Evolutionary conservation across 2,888 invertebrate genomes (phyloP), one percentile per base, ranked within the genome.

Genomic region (Polylopha cassiicola): DNA sequence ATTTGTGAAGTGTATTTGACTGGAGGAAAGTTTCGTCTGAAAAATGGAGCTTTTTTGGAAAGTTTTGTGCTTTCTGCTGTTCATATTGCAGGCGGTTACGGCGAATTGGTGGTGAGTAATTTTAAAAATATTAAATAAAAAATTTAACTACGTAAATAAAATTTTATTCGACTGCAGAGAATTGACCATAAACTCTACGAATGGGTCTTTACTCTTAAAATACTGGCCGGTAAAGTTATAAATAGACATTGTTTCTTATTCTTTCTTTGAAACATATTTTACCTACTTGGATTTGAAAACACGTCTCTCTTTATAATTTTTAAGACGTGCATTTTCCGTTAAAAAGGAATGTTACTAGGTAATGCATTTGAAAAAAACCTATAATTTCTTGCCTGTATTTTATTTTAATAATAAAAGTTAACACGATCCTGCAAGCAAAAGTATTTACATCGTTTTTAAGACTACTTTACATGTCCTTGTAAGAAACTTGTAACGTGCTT

Each of bases 91-190:
- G 50, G 73, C 72, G 29, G 82, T 74, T 43, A 48, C 71, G 44
- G 79, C 74, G 42, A 81, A 77, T 46, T 85, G 84, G 84, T 85
- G 84, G 84, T 85, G 70, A 82, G 84, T 76, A 38, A 10, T 23
- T 26, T 14, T 39, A 24, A 32, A 17, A 24, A 37, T 17, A 29
- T 5, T 17, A 23, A 37, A 20, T 16, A 6, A 39, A 38, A 36
- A 30, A 30, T 10, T 9, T 29, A n/a, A n/a, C n/a, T n/a, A n/a
- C n/a, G n/a, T 26, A 17, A 30, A 26, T 36, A 36, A 13, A 16
- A 8, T 30, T 20, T 36, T 28, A 33, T 30, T 10, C 15, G n/a
- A n/a, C n/a, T n/a, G n/a, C 9, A 16, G 21, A 7, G 20, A 16
- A 20, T 36, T 36, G 39, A 11, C 41, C 34, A 26, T 41, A 36